Percentiles rank a stretch among this genome's conserved stretches.
These are phyloP conservation scores for Sphyrna mokarran DNA, from an alignment of 2,113 vertebrate species.

Conservation along the genomic window DNA sequence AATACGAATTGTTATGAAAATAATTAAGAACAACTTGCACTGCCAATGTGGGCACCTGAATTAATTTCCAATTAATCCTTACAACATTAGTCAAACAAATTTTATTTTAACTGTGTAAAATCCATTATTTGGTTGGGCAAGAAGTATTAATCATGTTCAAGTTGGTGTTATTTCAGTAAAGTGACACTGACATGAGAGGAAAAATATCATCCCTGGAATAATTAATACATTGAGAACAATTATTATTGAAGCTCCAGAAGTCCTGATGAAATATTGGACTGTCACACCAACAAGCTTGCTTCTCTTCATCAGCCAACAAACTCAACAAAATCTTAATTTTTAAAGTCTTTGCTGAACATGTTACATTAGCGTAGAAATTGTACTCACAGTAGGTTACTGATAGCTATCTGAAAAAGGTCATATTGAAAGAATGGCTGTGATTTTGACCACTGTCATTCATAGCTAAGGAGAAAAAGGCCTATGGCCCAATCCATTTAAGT, in stretches of 20 bases:
- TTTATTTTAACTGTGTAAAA: background rate
- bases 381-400: background rate
- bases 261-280: background rate
- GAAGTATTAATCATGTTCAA: background rate
- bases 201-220: background rate
- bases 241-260: background rate
- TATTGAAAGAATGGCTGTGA: background rate
- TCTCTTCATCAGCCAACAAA: background rate
- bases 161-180: background rate
- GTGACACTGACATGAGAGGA: background rate
- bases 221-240: background rate
- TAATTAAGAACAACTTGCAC: background rate
- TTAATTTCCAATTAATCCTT: conserved; percentile 23
- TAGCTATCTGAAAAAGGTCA: background rate
- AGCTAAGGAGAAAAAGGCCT: background rate
- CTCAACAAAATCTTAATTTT: background rate
- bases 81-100: background rate
- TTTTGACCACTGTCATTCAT: background rate
- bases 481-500: background rate
- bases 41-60: background rate
- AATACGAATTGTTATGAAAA: background rate
- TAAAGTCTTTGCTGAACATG: background rate
- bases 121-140: background rate
- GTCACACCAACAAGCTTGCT: background rate
- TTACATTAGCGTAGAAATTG: background rate